These are phyloP conservation scores for Phoxinus dragarum DNA, from an alignment of 2,797 vertebrate species.

Conservation along the genomic window DNA sequence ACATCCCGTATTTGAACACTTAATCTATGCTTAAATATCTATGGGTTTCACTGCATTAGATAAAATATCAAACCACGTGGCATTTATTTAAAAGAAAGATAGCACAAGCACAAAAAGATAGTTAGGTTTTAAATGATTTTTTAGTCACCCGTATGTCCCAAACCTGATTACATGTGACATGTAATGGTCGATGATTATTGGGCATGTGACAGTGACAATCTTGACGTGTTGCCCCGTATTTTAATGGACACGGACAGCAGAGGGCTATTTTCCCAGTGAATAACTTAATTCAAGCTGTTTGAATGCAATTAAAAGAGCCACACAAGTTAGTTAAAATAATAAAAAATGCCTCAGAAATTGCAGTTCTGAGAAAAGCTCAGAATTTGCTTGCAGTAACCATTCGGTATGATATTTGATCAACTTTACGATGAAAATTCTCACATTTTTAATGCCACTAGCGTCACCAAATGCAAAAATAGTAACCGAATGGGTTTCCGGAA, in stretches of 20 bases:
- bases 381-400: background rate
- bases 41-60: background rate
- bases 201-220: background rate
- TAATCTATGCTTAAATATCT: background rate
- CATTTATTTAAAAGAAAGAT: background rate
- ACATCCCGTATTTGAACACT: constrained; percentile 11
- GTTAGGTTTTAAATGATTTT: background rate
- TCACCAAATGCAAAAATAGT: background rate
- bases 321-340: background rate
- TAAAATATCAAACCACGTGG: background rate
- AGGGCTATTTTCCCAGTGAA: background rate
- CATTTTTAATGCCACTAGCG: background rate
- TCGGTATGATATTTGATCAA: background rate
- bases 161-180: background rate
- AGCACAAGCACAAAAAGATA: background rate
- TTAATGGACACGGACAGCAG: background rate
- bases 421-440: background rate
- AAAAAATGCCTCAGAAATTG: background rate
- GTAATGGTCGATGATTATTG: background rate
- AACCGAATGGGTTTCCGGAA: background rate
- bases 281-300: background rate
- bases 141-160: background rate
- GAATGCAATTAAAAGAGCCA: background rate
- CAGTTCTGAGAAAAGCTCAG: background rate
- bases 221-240: background rate